Evolutionary conservation across 2,888 invertebrate species (phyloP), one percentile per base, ranked within the genome.

Genomic region (Candidula unifasciata): DNA sequence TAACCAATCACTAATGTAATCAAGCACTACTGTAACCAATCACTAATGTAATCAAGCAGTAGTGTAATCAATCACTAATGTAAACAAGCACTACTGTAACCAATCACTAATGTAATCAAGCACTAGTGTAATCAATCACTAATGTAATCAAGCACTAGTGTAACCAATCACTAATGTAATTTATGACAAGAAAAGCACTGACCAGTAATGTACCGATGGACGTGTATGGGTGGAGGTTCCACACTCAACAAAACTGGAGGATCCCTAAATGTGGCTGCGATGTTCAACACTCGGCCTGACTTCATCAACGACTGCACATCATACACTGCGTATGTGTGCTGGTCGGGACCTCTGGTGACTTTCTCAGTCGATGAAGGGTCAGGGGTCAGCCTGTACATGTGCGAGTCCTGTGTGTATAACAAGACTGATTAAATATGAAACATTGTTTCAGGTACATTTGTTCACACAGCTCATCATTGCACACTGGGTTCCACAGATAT

Each of bases 251-350:
- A 92, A 37, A 88, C 87, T 21, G 92, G 87, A n/a, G 86, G 87
- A 3, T 87, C 96, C 95, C 94, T 91, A 88, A 96, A 92, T 95
- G 95, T 93, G 82, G 95, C 96, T 73, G 95, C 96, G 87, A 98
- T 95, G 90, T 96, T 96, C 35, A 94, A 89, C 3, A 88, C 87
- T 95, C 95, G 88, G 94, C 94, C 81, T 0, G 90, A 86, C 27
- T 94, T 92, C 73, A 94, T 91, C 74, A 89, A 86, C 64, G 87
- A 80, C 8, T 87, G 87, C 8, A 96, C 94, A 90, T 96, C 95
- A 92, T 97, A 98, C 21, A 96, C 95, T 3, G 96, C 97, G 90
- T 96, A 95, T 84, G 94, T 94, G 54, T 95, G 95, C 54, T 95
- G 95, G 89, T 95, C 95, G 0, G 69, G 35, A 0, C 85, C 84